Evolutionary conservation across 2,113 vertebrate genomes (phyloP), one percentile per base, ranked within the genome.

Genomic region (Nibea coibor): DNA sequence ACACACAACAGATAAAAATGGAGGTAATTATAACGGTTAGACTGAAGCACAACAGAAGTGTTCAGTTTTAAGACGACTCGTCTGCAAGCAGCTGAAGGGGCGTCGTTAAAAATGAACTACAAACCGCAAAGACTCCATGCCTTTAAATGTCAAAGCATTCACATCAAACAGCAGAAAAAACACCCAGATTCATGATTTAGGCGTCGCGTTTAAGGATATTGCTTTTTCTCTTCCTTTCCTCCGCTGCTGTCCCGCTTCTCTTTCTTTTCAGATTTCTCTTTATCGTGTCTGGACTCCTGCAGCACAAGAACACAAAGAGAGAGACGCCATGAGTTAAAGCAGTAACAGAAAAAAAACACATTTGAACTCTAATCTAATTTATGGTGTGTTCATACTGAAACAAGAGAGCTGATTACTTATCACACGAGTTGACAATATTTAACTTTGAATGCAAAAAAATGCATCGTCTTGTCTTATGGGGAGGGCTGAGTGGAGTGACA

Each of bases 161-260:
- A 48, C 22, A 16, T 20, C 11, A 12, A 56, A 47, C 42, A 24
- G 10, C 14, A 42, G 17, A 57, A 78, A 57, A 78, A 73, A 16
- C 17, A 31, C 31, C 7, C 54, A 20, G 7, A 24, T 1, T 48
- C 47, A 31, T 57, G 66, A 56, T 16, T 47, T n/a, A 59, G 62
- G 14, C 2, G 65, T 45, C 39, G 61, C 20, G 14, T 80, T 89
- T 92, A 97, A 99, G 98, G 98, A 99, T 99, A 99, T 99, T 99
- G 98, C 95, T 99, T 99, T 95, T 99, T 99, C 84, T 99, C 98
- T 91, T 99, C 98, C 91, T 99, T 99, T 65, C 96, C 96, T 57
- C 97, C 97, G 81, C 96, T 94, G 91, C 96, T 96, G 61, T 99
- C 97, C 74, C 97, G 94, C 93, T 99, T 99, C 80, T 99, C 93